Evolutionary conservation across 2,888 invertebrate genomes (phyloP), one percentile per base, ranked within the genome.

Genomic region (Tenthredo livida): DNA sequence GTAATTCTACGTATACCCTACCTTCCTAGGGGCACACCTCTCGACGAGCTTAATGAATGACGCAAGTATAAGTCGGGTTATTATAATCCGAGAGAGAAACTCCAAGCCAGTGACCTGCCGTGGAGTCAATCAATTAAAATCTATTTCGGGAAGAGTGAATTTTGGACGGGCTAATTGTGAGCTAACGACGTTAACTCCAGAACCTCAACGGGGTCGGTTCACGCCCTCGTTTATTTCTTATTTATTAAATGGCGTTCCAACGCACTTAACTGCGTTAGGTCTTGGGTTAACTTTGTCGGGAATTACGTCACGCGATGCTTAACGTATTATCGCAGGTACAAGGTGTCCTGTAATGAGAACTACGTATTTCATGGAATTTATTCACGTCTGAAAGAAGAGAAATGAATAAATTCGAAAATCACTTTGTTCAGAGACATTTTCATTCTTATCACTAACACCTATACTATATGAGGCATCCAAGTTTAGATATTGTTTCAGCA

Each of bases 121-220:
- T 33, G 33, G 7, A 50, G 77, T 77, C 77, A 54, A 50, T 77
- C 54, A 54, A 77, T 50, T 77, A 77, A 29, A 54, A 77, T 21
- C 77, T 77, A 77, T 77, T 77, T 54, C 6, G 50, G 77, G 77
- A 50, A 33, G 33, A 67, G 29, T 77, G 47, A 50, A 50, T 29
- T 77, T 77, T 29, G 21, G 17, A 54, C 50, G 47, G 54, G 33
- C 29, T 77, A 77, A 77, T 54, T 54, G n/a, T n/a, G 50, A 33
- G 33, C 54, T 77, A 77, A 77, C 54, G 77, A 77, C 17, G 50
- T 77, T 50, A 33, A 77, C n/a, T 54, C 21, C 17, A 33, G 77
- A 17, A 50, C 40, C 67, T 67, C 67, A 73, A 40, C 37, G 73
- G 40, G 21, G 21, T 15, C n/a, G 73, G 21, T 33, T 77, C 33